These are phyloP conservation scores for Pegea sp. DNA, from an alignment of 23 tunicate genomes.

Conservation along the genomic window DNA sequence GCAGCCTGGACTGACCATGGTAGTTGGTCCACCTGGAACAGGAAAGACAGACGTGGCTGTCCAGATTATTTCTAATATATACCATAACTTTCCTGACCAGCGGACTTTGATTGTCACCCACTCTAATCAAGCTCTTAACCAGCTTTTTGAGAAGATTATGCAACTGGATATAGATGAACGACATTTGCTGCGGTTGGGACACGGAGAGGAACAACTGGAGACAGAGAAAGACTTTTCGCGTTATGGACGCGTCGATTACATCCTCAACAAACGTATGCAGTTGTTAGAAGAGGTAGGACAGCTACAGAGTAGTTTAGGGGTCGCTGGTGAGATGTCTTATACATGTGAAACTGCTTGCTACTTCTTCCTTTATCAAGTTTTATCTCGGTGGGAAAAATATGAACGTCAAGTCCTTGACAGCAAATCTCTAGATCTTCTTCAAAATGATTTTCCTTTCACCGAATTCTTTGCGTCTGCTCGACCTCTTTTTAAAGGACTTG, in stretches of 20 bases:
- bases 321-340: slow-evolving; percentile 92
- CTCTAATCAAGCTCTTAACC: slow-evolving; percentile 97
- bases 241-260: slow-evolving; percentile 92
- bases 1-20: slow-evolving; percentile 99
- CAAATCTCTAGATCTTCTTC: slow-evolving; percentile 23
- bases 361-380: slow-evolving; percentile 84
- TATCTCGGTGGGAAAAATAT: slow-evolving; percentile 97
- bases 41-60: slow-evolving; percentile 99
- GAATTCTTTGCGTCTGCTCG: slow-evolving; percentile 53
- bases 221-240: slow-evolving; percentile 98
- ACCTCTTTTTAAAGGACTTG: slow-evolving; percentile 44
- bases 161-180: slow-evolving; percentile 97
- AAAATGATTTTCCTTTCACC: slow-evolving; percentile 54
- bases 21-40: slow-evolving; percentile 99
- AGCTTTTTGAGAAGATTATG: slow-evolving; percentile 97
- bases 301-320: slow-evolving; percentile 70
- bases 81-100: slow-evolving; percentile 97
- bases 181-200: slow-evolving; percentile 95
- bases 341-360: slow-evolving; percentile 99
- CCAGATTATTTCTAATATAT: slow-evolving; percentile 90
- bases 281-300: slow-evolving; percentile 77
- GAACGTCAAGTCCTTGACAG: slow-evolving; percentile 29
- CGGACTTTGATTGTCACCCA: slow-evolving; percentile 95
- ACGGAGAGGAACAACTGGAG: slow-evolving; percentile 94
- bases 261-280: slow-evolving; percentile 53